A percentile compares a stretch with the other conserved stretches of the same genome.
Conservation (phyloP, 2,888 invertebrate genomes). For the Kuschelorhynchus macadamiae region DNA sequence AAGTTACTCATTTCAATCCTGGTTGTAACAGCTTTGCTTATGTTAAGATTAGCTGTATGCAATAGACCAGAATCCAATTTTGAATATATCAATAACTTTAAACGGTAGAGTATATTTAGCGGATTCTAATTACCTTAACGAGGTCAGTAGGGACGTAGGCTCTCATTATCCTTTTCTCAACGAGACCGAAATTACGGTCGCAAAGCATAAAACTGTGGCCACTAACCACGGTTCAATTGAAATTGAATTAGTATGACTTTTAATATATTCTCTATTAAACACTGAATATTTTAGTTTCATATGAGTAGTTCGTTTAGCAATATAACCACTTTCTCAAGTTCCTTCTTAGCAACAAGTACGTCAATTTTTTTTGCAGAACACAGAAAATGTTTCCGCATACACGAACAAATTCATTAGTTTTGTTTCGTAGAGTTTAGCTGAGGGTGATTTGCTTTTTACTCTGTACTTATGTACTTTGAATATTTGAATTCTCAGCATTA, state of each 20-base stretch:
- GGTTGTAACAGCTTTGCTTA: background rate
- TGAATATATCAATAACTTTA: constrained; percentile 20
- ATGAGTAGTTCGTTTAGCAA: background rate
- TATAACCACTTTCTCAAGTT: constrained; percentile 5
- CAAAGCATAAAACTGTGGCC: constrained; percentile 1
- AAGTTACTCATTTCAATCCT: constrained; percentile 6
- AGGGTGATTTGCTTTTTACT: constrained; percentile 12
- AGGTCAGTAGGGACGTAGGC: constrained; percentile 2
- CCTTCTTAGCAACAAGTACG: constrained; percentile 11
- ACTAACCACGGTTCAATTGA: constrained; percentile 6
- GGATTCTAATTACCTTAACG: constrained; percentile 12
- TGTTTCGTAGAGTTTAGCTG: constrained; percentile 9
- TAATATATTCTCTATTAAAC: no score
- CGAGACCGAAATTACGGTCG: background rate
- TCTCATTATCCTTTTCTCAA: constrained; percentile 17
- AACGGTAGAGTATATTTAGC: constrained; percentile 19
- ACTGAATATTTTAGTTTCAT: no score
- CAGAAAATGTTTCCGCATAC: constrained; percentile 12
- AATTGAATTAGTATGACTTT: no score
- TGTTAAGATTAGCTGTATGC: constrained; percentile 4
- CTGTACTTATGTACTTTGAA: constrained; percentile 7
- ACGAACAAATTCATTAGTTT: constrained; percentile 12
- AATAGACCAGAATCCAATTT: constrained; percentile 12
- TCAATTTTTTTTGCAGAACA: constrained; percentile 16
- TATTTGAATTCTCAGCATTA: constrained; percentile 15